Evolutionary conservation across 1,140 invertebrate species (phyloP), one percentile per base, ranked within the genome.

Genomic region (Ylistrum balloti): DNA sequence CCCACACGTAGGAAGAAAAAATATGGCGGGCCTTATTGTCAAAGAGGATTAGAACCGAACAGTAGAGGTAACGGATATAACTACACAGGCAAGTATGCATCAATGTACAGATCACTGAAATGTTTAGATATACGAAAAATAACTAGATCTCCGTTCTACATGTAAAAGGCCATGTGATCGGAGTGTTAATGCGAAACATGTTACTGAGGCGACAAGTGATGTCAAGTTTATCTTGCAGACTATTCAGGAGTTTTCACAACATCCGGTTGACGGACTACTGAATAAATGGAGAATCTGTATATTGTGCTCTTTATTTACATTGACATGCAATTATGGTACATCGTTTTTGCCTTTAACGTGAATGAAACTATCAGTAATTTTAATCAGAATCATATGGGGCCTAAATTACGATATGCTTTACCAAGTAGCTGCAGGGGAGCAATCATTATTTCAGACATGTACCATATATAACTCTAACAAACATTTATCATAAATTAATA

Each of bases 171-270:
- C 1, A 74, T 28, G 56, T 28, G 28, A 28, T 74, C 17, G 41
- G 22, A 74, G 0, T 17, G n/a, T 74, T 20, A 56, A 74, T 74
- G 11, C n/a, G 22, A 74, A 74, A n/a, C 56, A 28, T n/a, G 2
- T 74, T 74, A 28, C n/a, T 74, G n/a, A 74, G 22, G 56, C 56
- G 56, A 74, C 56, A 74, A 74, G 56, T 74, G 56, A 74, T 28
- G 28, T 74, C 56, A 74, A 74, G 56, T 74, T 74, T n/a, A n/a
- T n/a, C 28, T 74, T 74, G 56, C 56, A 74, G 56, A 74, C 56
- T n/a, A 74, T 15, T 1, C n/a, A 3, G n/a, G 22, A 74, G 10
- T 15, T 45, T 74, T 74, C 5, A 74, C 56, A 74, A 74, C 56
- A 74, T 74, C 56, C 56, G 56, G 56, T 11, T 74, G 22, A 74